Base-by-base conservation (phyloP, 2,888 invertebrate species). In the Tromatobia lineatoria region DNA sequence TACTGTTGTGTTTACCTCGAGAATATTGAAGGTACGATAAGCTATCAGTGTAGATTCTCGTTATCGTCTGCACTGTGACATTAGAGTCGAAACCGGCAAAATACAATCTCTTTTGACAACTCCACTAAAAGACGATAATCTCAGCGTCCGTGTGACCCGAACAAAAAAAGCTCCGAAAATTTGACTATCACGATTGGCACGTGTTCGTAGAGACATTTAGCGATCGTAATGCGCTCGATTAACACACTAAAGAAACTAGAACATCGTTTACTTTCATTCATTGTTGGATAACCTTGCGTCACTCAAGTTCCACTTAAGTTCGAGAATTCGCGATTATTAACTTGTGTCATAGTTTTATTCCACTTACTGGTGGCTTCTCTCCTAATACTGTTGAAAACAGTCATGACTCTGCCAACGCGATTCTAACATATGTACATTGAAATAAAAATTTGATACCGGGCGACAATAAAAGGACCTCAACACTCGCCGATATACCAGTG, bases 291-390 rank as follows among this genome's bases (percentile, higher is more conserved):
- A 83, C 80, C 83, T 76, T 52, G 45, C 29, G 71, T 52, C 42
- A 50, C 13, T 50, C 59, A 13, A 8, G 18, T 45, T 66, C 15
- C 7, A 7, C 2, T 15, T 10, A 59, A 57, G n/a, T 23, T 54
- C 69, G 57, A 38, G 15, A 47, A 18, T 29, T 29, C 3, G n/a
- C 29, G 3, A 25, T 45, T 38, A 52, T 54, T 3, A 38, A 38
- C 18, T 38, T 29, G 15, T n/a, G 50, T 64, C 57, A 38, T 70
- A 34, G 38, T 59, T 45, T 29, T 20, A 50, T 42, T 70, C 67
- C 71, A 91, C 92, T 90, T 85, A 92, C 92, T 84, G 74, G 75
- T 80, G 75, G 84, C 87, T 85, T 87, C 86, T 77, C 87, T 84
- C 75, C 86, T 87, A 81, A 92, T 80, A 86, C 87, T 87, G 25